Percentiles rank a stretch among this genome's conserved stretches.
Evolutionary conservation across 2,113 vertebrate genomes (phyloP).

Genomic region (Pseudorasbora parva): DNA sequence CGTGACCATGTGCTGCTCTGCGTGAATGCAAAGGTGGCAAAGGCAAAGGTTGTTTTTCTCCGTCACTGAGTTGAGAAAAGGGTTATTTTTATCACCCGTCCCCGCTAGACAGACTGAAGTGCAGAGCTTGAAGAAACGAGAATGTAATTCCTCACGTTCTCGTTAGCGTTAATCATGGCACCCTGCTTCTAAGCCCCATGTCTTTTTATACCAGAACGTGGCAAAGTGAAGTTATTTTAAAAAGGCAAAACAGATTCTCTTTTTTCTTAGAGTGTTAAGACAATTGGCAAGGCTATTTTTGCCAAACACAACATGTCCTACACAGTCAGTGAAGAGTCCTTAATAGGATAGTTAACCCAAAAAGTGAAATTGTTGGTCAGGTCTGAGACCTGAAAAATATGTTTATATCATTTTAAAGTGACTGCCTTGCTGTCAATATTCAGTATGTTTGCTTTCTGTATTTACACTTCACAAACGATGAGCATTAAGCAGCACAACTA

Average conservation of each 20-base stretch:
- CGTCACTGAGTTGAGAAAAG: neutral
- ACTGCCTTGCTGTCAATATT: neutral
- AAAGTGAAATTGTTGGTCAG: neutral
- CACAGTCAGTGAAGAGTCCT: neutral
- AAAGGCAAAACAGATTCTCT: neutral
- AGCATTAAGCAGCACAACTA: too few relatives aligned
- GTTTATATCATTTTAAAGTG: neutral
- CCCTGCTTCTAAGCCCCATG: neutral
- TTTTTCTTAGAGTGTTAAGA: neutral
- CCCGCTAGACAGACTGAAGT: neutral
- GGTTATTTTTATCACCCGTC: conserved; percentile 39
- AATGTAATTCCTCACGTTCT: conserved; percentile 24
- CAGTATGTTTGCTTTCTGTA: neutral
- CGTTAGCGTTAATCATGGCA: conserved; percentile 1
- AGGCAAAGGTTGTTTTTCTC: conserved; percentile 12
- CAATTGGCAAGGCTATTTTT: conserved; percentile 1
- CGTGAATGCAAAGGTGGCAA: conserved; percentile 2
- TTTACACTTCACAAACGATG: too few relatives aligned
- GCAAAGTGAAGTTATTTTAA: conserved; percentile 1
- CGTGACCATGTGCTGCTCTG: neutral
- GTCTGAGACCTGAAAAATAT: neutral
- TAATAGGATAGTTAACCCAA: conserved; percentile 1
- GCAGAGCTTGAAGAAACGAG: neutral
- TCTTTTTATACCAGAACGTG: conserved; percentile 5
- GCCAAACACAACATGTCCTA: neutral